Conservation (phyloP, 2,113 vertebrate species). For the Dunckerocampus dactyliophorus region DNA sequence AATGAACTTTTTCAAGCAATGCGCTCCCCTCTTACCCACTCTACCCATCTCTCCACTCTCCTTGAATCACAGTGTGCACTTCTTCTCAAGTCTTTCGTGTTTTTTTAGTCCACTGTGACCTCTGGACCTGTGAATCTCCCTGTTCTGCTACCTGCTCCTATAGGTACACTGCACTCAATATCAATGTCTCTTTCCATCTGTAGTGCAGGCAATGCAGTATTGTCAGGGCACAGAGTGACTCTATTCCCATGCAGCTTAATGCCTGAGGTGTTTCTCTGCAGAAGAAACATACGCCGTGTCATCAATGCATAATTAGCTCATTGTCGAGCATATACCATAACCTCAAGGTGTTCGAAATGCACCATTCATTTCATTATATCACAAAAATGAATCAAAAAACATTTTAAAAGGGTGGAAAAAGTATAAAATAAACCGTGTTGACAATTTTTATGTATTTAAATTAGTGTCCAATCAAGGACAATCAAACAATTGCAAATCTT, state of each 20-base stretch:
- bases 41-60: constrained; percentile 2
- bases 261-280: constrained; percentile 32
- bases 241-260: constrained; percentile 29
- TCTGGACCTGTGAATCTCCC: constrained; percentile 30
- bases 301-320: constrained; percentile 34
- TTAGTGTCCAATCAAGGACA: neutral
- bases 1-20: constrained; percentile 22
- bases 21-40: constrained; percentile 6
- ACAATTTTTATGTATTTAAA: neutral
- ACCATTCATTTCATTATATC: too few species aligned
- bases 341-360: too few species aligned
- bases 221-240: constrained; percentile 22
- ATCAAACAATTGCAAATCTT: constrained; percentile 19
- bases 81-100: constrained; percentile 29
- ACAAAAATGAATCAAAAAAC: too few species aligned
- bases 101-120: constrained; percentile 35
- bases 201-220: constrained; percentile 33
- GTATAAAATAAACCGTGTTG: too few species aligned
- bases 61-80: constrained; percentile 7
- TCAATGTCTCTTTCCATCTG: constrained; percentile 34
- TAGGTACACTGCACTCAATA: constrained; percentile 26
- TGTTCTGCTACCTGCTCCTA: constrained; percentile 29
- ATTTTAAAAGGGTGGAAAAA: too few species aligned
- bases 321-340: too few species aligned
- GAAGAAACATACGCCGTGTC: constrained; percentile 16